A percentile compares a stretch with the other conserved stretches of the same genome.
phyloP scores from a whole-genome alignment of 2,888 invertebrate genomes.

The Buathra laborator region DNA sequence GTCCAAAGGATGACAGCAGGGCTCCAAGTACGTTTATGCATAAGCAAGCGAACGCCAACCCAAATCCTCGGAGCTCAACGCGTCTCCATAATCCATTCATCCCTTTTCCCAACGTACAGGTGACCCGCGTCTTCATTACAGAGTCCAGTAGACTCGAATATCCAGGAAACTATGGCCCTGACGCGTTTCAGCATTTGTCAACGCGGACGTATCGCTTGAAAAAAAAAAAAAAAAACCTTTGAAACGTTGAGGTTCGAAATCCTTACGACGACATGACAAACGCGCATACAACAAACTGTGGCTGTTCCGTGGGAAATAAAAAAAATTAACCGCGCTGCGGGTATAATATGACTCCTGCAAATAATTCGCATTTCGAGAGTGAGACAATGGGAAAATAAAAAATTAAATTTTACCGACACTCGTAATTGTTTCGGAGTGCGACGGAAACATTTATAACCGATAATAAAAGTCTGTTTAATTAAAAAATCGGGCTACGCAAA shows the following conservation, averaged over 20 bases:
- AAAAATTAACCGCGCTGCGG: neutral
- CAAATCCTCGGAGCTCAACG: slow-evolving; percentile 82
- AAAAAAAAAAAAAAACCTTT: neutral
- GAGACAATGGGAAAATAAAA: neutral
- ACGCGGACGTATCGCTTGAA: slow-evolving; percentile 6
- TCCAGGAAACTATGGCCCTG: slow-evolving; percentile 45
- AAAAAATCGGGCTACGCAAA: slow-evolving; percentile 20
- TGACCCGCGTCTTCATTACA: slow-evolving; percentile 42
- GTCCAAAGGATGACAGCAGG: slow-evolving; percentile 58
- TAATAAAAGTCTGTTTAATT: slow-evolving; percentile 32
- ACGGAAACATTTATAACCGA: slow-evolving; percentile 29
- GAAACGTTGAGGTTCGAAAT: slow-evolving; percentile 24
- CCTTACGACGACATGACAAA: neutral
- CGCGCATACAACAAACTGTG: slow-evolving; percentile 6
- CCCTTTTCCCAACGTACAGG: slow-evolving; percentile 76
- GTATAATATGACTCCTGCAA: neutral
- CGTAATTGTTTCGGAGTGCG: neutral
- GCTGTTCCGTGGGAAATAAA: neutral
- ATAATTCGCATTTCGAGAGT: neutral
- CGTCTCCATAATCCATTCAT: slow-evolving; percentile 82
- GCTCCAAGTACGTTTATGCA: slow-evolving; percentile 56
- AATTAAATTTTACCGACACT: slow-evolving; percentile 4
- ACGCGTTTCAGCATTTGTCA: slow-evolving; percentile 37
- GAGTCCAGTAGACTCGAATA: slow-evolving; percentile 45
- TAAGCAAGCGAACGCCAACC: slow-evolving; percentile 61